Conservation (phyloP, 2,888 invertebrate species). For the Nomada fabriciana region DNA sequence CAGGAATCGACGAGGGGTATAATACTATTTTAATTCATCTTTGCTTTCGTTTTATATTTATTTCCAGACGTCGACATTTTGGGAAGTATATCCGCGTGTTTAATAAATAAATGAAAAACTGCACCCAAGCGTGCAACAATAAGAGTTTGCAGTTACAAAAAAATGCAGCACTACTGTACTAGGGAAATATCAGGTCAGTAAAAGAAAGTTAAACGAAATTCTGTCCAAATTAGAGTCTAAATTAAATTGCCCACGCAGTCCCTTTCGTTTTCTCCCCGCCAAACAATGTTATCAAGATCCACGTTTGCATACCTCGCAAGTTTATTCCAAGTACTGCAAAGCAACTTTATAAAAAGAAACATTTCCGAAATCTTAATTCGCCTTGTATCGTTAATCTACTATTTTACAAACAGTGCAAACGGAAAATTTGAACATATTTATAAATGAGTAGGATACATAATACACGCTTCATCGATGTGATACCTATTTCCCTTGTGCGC, state of each 20-base stretch:
- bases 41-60: no score
- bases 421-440: not conserved
- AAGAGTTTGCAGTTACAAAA: no score
- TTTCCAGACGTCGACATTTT: no score
- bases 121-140: no score
- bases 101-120: no score
- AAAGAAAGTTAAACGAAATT: not conserved
- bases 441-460: not conserved
- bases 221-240: not conserved
- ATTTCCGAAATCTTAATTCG: not conserved
- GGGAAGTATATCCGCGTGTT: no score
- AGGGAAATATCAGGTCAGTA: no score
- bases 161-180: no score
- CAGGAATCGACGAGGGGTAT: no score
- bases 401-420: not conserved
- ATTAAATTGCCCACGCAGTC: not conserved
- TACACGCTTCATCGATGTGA: conserved; percentile 19
- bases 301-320: not conserved
- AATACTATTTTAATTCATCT: no score
- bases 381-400: no score
- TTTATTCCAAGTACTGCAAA: not conserved
- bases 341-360: not conserved
- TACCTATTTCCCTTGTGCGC: conserved; percentile 22
- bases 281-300: not conserved
- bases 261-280: not conserved